Conservation (phyloP, 2,113 vertebrate genomes). For the Lepidothrix coronata region DNA sequence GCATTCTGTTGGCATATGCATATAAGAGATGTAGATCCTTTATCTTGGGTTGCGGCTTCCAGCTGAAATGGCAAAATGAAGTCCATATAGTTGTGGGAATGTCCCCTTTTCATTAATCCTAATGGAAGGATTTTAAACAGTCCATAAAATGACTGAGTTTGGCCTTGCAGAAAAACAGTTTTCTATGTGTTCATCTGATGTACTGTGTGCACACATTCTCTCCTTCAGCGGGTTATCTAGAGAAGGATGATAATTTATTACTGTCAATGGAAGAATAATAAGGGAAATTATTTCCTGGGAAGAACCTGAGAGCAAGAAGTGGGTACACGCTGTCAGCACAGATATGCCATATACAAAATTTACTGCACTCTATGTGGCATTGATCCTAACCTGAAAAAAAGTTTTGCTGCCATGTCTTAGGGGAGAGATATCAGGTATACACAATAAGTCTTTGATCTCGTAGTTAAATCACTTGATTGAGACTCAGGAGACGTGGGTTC, state of each 20-base stretch:
- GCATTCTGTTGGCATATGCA: background rate
- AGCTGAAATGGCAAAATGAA: constrained; percentile 26
- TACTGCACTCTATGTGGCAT: background rate
- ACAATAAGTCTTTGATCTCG: constrained; percentile 34
- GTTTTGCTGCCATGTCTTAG: background rate
- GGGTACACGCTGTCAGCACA: constrained; percentile 1
- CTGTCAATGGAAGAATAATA: constrained; percentile 39
- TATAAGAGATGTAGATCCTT: background rate
- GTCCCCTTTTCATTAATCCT: background rate
- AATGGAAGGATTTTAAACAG: background rate
- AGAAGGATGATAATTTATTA: constrained; percentile 19
- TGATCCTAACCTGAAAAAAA: constrained; percentile 40
- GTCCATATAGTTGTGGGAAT: background rate
- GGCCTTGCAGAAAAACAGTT: constrained; percentile 1
- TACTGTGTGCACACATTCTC: background rate
- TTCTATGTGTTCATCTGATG: background rate
- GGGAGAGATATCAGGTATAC: constrained; percentile 41
- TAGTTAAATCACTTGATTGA: constrained; percentile 49
- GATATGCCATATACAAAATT: constrained; percentile 4
- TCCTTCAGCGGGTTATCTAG: background rate
- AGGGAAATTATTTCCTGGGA: constrained; percentile 28
- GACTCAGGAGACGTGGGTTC: constrained; percentile 21
- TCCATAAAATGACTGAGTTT: background rate
- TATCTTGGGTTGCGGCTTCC: background rate
- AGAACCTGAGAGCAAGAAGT: constrained; percentile 1